Percentiles rank a stretch among this genome's conserved stretches.
These are phyloP conservation scores for Cairina moschata DNA, from an alignment of 2,113 vertebrate species.

Conservation along the genomic window DNA sequence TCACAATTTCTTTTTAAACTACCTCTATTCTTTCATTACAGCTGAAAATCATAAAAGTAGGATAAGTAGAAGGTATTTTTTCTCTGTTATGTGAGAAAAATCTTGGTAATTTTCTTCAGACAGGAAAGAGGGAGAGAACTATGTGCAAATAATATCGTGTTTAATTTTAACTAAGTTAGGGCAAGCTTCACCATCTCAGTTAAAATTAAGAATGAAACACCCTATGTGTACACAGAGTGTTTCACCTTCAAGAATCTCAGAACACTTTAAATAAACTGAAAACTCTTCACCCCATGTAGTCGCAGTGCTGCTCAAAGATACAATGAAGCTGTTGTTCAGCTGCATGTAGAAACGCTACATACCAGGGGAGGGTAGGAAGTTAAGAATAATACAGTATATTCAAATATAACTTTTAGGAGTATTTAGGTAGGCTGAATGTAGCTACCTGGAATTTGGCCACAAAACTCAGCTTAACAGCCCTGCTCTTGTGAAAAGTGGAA, in stretches of 20 bases:
- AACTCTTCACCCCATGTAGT: background rate
- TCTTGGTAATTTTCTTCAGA: too few species aligned
- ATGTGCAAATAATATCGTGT: background rate
- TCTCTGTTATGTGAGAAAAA: background rate
- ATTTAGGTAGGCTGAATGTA: slow-evolving; percentile 62
- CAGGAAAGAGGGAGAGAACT: background rate
- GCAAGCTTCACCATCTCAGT: background rate
- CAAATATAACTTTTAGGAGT: slow-evolving; percentile 56
- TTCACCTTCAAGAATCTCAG: background rate
- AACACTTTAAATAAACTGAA: slow-evolving; percentile 28
- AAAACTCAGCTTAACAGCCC: slow-evolving; percentile 48
- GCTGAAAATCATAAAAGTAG: background rate
- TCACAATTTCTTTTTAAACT: background rate
- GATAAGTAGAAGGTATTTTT: background rate
- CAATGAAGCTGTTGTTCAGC: slow-evolving; percentile 60
- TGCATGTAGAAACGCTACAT: background rate
- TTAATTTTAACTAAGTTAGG: slow-evolving; percentile 20
- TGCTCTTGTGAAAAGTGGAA: slow-evolving; percentile 52
- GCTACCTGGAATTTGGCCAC: slow-evolving; percentile 64
- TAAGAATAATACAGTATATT: slow-evolving; percentile 45
- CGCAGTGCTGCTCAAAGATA: slow-evolving; percentile 4
- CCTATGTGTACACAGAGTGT: background rate
- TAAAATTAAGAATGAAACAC: slow-evolving; percentile 21
- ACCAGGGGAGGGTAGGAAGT: slow-evolving; percentile 48
- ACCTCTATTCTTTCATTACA: background rate